A percentile compares a stretch with the other conserved stretches of the same genome.
These are phyloP conservation scores for Timema cristinae DNA, from an alignment of 2,888 invertebrate species.

Conservation along the genomic window DNA sequence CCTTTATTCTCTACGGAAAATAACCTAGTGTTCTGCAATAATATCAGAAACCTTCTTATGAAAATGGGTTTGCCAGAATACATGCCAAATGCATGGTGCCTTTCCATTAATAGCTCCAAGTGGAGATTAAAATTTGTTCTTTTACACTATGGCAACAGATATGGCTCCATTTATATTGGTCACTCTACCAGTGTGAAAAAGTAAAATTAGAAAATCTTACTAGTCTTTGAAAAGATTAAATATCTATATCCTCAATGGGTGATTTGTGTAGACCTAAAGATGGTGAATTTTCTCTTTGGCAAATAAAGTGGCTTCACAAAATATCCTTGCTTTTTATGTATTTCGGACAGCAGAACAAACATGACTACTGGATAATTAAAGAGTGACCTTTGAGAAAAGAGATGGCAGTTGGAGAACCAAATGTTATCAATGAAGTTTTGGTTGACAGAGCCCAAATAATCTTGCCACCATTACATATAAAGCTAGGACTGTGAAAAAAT, in stretches of 20 bases:
- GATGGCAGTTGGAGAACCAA: background rate
- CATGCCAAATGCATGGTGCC: background rate
- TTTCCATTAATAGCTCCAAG: background rate
- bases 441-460: background rate
- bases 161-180: background rate
- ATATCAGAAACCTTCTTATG: background rate
- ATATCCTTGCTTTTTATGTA: constrained; percentile 5
- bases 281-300: background rate
- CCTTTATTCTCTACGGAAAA: background rate
- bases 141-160: background rate
- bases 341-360: background rate
- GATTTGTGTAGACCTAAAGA: constrained; percentile 4
- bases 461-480: background rate
- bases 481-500: background rate
- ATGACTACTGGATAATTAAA: background rate
- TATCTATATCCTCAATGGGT: background rate
- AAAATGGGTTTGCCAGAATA: background rate
- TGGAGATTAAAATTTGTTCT: background rate
- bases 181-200: constrained; percentile 12
- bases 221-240: background rate
- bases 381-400: background rate
- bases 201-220: background rate
- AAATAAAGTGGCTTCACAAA: background rate
- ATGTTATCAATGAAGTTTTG: background rate
- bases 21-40: background rate